Evolutionary conservation across 2,888 invertebrate species (phyloP).

Genomic region (Hydroisotoma schaefferi): DNA sequence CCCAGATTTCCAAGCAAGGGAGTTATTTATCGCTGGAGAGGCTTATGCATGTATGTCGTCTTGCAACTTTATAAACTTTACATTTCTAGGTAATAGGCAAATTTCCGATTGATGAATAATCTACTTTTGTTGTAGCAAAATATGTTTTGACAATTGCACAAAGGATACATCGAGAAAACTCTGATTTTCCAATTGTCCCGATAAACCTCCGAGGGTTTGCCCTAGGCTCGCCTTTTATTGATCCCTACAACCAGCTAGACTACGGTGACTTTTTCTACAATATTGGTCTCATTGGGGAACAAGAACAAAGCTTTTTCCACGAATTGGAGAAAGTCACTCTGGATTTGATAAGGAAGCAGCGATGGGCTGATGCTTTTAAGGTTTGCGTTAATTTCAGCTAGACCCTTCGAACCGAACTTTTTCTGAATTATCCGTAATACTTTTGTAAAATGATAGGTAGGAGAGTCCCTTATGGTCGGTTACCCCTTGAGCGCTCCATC

Average conservation of each 20-base stretch:
- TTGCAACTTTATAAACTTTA: no score
- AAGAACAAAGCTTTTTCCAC: slow-evolving; percentile 57
- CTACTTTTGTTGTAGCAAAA: slow-evolving; percentile 22
- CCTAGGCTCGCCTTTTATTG: slow-evolving; percentile 45
- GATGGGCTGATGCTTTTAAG: slow-evolving; percentile 42
- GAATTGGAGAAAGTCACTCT: slow-evolving; percentile 58
- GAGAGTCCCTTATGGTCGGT: slow-evolving; percentile 61
- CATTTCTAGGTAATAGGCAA: not conserved
- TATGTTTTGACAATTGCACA: slow-evolving; percentile 32
- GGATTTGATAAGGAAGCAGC: slow-evolving; percentile 34
- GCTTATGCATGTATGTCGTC: slow-evolving; percentile 68
- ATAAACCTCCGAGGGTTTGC: slow-evolving; percentile 62
- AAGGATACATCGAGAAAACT: slow-evolving; percentile 38
- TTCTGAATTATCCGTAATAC: not conserved
- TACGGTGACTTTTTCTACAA: slow-evolving; percentile 54
- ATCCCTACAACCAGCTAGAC: slow-evolving; percentile 50
- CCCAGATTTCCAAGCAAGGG: slow-evolving; percentile 67
- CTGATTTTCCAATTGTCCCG: slow-evolving; percentile 57
- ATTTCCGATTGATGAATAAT: not conserved
- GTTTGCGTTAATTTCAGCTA: slow-evolving; percentile 6
- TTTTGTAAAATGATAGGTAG: slow-evolving; percentile 18
- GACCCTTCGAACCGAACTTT: not conserved
- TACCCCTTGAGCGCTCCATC: slow-evolving; percentile 61
- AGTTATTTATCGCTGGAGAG: slow-evolving; percentile 85
- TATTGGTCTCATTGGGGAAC: slow-evolving; percentile 50